Percentiles rank a stretch among this genome's conserved stretches.
Conservation (phyloP, 2,113 vertebrate species). For the Onychorhynchus coronatus region DNA sequence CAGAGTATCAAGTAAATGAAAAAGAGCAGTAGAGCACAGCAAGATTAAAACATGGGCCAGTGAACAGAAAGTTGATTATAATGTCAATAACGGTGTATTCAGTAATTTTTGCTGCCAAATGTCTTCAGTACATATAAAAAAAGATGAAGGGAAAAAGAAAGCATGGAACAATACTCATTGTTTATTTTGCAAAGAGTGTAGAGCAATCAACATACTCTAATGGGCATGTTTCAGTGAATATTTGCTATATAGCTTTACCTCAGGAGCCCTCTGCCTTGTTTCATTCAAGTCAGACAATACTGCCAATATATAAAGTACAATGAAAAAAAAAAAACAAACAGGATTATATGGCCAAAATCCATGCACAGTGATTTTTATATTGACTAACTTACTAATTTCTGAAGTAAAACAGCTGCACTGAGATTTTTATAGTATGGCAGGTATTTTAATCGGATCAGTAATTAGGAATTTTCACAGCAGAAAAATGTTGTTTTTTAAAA, state of each 20-base stretch:
- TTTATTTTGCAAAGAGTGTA: background rate
- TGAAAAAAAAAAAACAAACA: background rate
- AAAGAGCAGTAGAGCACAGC: background rate
- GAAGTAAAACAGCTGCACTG: background rate
- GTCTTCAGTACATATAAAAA: background rate
- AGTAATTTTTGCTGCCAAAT: background rate
- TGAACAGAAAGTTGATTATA: slow-evolving; percentile 6
- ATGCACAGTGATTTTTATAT: background rate
- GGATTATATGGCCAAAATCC: background rate
- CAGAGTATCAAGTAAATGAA: background rate
- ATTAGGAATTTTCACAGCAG: background rate
- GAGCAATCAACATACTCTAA: background rate
- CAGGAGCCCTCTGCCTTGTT: background rate
- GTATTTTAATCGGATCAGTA: background rate
- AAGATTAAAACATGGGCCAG: background rate
- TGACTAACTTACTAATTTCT: background rate
- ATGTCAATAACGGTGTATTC: background rate
- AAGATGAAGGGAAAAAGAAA: background rate
- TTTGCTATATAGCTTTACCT: background rate
- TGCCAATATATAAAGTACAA: background rate
- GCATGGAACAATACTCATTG: background rate
- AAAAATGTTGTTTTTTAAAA: background rate
- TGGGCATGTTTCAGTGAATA: background rate
- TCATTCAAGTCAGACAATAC: background rate
- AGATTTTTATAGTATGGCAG: background rate